Base-by-base conservation (phyloP, 1,140 invertebrate species). In the Choristoneura fumiferana region DNA sequence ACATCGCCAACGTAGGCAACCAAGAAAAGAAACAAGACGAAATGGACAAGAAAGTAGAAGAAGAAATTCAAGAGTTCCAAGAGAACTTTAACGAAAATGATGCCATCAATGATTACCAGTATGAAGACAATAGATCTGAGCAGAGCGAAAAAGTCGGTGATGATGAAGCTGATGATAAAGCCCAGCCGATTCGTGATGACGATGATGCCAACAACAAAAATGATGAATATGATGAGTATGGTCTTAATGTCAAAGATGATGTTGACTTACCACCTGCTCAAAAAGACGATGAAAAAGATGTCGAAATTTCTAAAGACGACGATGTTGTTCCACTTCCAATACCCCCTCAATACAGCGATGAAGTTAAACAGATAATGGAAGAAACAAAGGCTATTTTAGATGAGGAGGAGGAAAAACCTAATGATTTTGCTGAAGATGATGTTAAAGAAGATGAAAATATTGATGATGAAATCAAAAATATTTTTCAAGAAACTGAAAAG, bases 71-170 rank as follows among this genome's bases (percentile, higher is more conserved):
- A 17, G 14, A 53, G 40, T 35, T 14, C 17, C 36, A 54, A 43
- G 35, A 58, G 14, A 35, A 54, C 8, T 36, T 39, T 10, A 53
- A 61, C 3, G 55, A 56, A 10, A 36, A 34, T 6, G 63, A 62
- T n/a, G 34, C 62, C 39, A 58, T 71, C n/a, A 63, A 65, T 57
- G 71, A 84, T 57, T 85, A 85, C 55, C 76, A 80, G 49, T 65
- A 81, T 8, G 82, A 85, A 71, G 84, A 85, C 34, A 84, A 83
- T 56, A 75, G 81, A 63, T 78, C 72, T 33, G 45, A 57, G n/a
- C 18, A 49, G 29, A 43, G 40, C 15, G 12, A 54, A n/a, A 35
- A 55, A 22, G 13, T 38, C 37, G 45, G 45, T 53, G 17, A 15
- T 0, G 13, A 54, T 15, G 33, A 35, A 12, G 17, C 6, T 0